Conservation (phyloP, 1,140 invertebrate genomes). For the Bombus sibiricus region DNA sequence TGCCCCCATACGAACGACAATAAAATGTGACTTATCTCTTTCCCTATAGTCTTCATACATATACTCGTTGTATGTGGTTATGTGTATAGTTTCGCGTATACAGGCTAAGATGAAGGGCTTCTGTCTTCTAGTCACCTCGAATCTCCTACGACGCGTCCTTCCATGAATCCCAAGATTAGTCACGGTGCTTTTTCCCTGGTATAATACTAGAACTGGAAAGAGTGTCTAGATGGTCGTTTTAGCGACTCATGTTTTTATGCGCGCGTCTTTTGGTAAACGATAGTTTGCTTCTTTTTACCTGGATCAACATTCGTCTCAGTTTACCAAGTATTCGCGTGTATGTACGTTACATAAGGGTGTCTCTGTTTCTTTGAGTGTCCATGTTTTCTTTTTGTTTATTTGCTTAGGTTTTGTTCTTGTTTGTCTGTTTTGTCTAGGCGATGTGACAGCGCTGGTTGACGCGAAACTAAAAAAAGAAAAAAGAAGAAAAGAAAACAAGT, state of each 20-base stretch:
- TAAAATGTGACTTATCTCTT: not conserved
- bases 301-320: not conserved
- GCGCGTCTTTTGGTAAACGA: not conserved
- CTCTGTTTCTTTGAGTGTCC: not conserved
- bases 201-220: not conserved
- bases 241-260: not conserved
- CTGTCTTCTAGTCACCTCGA: not conserved
- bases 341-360: not conserved
- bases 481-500: conserved; percentile 4
- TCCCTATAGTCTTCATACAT: not conserved
- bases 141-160: not conserved
- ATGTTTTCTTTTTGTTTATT: not conserved
- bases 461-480: not conserved
- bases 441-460: not conserved
- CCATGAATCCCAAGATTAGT: not conserved
- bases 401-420: not conserved
- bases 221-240: not conserved
- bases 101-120: not conserved
- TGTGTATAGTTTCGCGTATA: not conserved
- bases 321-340: not conserved
- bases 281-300: not conserved
- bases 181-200: not conserved
- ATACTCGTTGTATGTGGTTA: not conserved
- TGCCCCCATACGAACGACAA: not conserved
- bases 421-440: not conserved